A percentile compares a stretch with the other conserved stretches of the same genome.
Evolutionary conservation across 2,797 vertebrate species (phyloP).

Genomic region (Brotula barbata): DNA sequence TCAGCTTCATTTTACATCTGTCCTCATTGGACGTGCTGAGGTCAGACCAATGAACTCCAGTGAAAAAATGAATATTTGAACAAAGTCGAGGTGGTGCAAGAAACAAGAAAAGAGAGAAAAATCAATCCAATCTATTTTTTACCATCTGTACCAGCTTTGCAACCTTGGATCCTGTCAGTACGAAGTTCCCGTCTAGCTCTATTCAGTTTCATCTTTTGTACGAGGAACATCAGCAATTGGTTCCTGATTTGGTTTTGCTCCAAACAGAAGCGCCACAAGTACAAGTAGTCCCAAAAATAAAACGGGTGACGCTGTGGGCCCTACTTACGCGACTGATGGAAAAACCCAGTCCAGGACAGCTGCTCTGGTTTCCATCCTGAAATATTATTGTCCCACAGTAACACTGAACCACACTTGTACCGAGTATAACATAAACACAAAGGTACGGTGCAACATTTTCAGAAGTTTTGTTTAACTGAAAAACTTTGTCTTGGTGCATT

Average conservation of each 20-base stretch:
- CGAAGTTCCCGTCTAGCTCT: no score
- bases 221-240: constrained; percentile 12
- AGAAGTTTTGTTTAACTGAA: not conserved
- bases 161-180: no score
- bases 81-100: constrained; percentile 16
- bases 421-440: not conserved
- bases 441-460: not conserved
- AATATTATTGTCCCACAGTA: constrained; percentile 11
- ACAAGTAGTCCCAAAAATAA: constrained; percentile 49
- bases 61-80: constrained; percentile 24
- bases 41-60: constrained; percentile 19
- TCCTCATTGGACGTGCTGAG: constrained; percentile 7
- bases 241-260: constrained; percentile 25
- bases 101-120: constrained; percentile 26
- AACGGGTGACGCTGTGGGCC: constrained; percentile 29
- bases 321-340: constrained; percentile 27
- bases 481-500: no score
- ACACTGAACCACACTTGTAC: constrained; percentile 8
- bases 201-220: no score
- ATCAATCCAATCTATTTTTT: constrained; percentile 33
- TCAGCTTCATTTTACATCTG: constrained; percentile 22
- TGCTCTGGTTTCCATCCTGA: constrained; percentile 42
- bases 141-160: constrained; percentile 8
- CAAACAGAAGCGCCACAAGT: constrained; percentile 41
- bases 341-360: constrained; percentile 21